Conservation (phyloP, 1,140 invertebrate species). For the Anoplolepis gracilipes region DNA sequence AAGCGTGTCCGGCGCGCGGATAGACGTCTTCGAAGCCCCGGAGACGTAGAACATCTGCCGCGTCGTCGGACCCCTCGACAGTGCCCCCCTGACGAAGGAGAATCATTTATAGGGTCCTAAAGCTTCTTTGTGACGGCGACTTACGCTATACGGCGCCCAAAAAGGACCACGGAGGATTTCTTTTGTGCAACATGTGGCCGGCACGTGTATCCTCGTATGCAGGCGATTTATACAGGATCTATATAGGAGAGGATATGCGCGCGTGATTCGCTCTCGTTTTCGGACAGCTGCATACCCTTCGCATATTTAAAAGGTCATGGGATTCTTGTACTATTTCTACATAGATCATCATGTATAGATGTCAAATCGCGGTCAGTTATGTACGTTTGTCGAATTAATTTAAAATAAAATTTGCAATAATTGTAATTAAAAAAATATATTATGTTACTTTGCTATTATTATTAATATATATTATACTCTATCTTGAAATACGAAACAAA, state of each 20-base stretch:
- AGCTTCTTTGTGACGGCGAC: constrained; percentile 79
- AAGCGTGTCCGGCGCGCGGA: constrained; percentile 51
- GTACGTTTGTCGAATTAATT: neutral
- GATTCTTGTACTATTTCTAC: constrained; percentile 59
- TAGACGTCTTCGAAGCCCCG: constrained; percentile 65
- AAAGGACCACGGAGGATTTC: constrained; percentile 79
- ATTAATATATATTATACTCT: no score
- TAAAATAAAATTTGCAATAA: neutral
- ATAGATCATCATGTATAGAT: neutral
- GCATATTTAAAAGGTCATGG: constrained; percentile 75
- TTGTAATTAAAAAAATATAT: neutral
- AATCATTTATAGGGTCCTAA: constrained; percentile 76
- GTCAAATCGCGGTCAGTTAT: neutral
- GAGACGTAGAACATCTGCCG: constrained; percentile 77
- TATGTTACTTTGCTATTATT: no score
- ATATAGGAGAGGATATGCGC: constrained; percentile 59
- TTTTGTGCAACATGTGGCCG: constrained; percentile 85
- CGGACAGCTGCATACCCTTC: constrained; percentile 76
- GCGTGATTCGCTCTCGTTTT: constrained; percentile 64
- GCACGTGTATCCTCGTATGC: constrained; percentile 82
- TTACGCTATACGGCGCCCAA: constrained; percentile 68
- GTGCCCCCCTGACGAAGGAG: constrained; percentile 62
- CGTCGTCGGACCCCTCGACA: constrained; percentile 55
- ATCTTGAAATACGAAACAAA: neutral
- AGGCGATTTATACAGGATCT: constrained; percentile 79